These are phyloP conservation scores for Phytoseiulus persimilis DNA, from an alignment of 2,888 invertebrate species.

Conservation along the genomic window DNA sequence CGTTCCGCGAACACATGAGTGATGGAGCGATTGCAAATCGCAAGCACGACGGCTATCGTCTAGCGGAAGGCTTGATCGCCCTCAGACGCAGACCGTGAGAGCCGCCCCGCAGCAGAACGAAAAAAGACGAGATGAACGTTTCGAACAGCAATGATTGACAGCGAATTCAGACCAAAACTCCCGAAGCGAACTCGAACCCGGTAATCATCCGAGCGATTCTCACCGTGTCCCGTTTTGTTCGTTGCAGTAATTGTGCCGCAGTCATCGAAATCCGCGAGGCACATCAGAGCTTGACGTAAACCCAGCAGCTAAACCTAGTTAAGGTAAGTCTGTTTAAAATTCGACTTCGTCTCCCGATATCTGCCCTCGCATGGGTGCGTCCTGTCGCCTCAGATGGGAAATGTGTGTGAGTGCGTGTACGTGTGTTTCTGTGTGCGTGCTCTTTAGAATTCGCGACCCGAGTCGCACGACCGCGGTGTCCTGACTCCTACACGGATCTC, in stretches of 20 bases:
- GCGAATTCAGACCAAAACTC: not conserved
- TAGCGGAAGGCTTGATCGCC: not conserved
- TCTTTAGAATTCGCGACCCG: too few relatives aligned
- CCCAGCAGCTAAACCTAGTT: not conserved
- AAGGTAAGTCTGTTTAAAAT: not conserved
- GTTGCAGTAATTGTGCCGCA: not conserved
- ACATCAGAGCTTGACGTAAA: not conserved
- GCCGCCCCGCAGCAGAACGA: not conserved
- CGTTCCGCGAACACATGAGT: not conserved
- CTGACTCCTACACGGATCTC: too few relatives aligned
- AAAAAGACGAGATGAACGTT: not conserved
- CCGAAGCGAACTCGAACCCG: not conserved
- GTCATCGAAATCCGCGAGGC: not conserved
- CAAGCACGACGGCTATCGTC: not conserved
- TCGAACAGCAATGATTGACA: not conserved
- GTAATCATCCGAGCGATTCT: not conserved
- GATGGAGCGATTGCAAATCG: not conserved
- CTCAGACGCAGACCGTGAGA: not conserved
- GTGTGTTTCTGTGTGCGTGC: too few relatives aligned
- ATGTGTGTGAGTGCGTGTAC: too few relatives aligned
- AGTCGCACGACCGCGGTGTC: too few relatives aligned
- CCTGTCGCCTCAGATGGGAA: too few relatives aligned
- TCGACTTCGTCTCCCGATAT: not conserved
- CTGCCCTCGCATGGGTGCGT: too few relatives aligned
- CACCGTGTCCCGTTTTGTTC: not conserved